These are phyloP conservation scores for Squalus acanthias DNA, from an alignment of 2,797 vertebrate genomes.

Conservation along the genomic window DNA sequence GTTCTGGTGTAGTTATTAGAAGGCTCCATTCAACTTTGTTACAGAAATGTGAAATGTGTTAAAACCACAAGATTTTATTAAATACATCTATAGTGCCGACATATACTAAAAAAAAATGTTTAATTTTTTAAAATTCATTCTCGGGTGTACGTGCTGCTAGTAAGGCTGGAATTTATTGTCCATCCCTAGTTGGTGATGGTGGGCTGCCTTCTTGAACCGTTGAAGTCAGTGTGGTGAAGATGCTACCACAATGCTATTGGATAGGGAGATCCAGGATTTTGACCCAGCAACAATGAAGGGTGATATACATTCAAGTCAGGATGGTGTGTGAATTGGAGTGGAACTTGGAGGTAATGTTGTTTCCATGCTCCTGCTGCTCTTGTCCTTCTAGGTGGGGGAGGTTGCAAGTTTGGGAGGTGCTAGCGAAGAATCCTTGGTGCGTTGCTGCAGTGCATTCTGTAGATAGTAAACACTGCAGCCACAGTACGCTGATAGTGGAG, in stretches of 20 bases:
- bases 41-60: neutral
- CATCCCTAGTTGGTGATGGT: neutral
- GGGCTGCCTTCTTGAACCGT: neutral
- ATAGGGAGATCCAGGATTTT: neutral
- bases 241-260: neutral
- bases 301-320: no score
- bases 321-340: no score
- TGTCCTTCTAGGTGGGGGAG: neutral
- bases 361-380: neutral
- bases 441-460: neutral
- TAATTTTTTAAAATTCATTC: no score
- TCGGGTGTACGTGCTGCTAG: neutral
- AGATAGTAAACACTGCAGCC: neutral
- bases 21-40: neutral
- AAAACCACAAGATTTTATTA: neutral
- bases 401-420: neutral
- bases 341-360: neutral
- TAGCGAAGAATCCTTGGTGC: neutral
- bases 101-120: neutral
- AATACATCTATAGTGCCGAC: neutral
- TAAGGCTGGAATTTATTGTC: neutral
- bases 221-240: neutral
- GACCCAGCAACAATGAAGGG: neutral
- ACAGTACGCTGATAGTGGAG: neutral
- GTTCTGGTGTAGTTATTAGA: neutral